A percentile compares a stretch with the other conserved stretches of the same genome.
Conservation (phyloP, 2,113 vertebrate species). For the Tringa solitaria region DNA sequence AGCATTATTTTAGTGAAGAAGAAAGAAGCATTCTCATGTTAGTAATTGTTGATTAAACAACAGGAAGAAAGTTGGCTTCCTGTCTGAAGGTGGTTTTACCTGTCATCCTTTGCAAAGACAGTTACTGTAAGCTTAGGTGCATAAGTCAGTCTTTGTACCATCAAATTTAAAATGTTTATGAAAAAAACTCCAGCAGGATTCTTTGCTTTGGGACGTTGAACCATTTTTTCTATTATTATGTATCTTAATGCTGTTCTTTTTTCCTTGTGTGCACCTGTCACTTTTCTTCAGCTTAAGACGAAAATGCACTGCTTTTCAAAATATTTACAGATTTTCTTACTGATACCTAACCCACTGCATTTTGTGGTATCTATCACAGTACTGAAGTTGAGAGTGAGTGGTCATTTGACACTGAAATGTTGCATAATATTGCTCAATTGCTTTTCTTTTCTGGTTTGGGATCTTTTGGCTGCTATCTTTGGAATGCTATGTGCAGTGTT, state of each 20-base stretch:
- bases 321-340: not conserved
- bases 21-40: conserved; percentile 23
- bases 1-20: conserved; percentile 14
- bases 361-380: not conserved
- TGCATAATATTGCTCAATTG: not conserved
- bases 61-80: conserved; percentile 82
- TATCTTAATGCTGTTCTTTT: not conserved
- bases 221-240: not conserved
- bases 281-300: not conserved
- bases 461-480: not conserved
- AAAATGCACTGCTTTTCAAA: not conserved
- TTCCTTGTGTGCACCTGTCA: not conserved
- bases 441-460: not conserved
- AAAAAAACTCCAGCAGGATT: not conserved
- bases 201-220: not conserved
- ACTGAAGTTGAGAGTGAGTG: not conserved
- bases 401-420: not conserved
- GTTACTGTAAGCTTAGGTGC: not conserved
- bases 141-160: not conserved
- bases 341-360: not conserved
- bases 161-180: not conserved
- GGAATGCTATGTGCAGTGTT: not conserved
- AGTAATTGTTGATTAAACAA: conserved; percentile 74
- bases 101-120: conserved; percentile 47
- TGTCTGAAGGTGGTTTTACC: conserved; percentile 72